Conservation (phyloP, 2,888 invertebrate species). For the Agrochola lota region DNA sequence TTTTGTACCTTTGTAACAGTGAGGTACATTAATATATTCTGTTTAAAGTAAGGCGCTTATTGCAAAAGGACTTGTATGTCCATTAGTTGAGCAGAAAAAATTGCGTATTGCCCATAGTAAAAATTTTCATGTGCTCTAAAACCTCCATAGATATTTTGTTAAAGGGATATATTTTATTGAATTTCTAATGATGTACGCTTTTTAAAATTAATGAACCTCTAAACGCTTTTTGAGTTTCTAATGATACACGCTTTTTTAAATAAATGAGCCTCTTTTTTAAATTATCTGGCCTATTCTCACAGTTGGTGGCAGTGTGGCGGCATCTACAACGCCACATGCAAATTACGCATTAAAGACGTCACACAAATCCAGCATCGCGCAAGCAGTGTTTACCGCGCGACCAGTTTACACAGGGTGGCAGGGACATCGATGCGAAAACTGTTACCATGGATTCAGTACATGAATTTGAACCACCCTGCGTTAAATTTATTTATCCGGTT, state of each 20-base stretch:
- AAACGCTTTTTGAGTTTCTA: neutral
- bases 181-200: neutral
- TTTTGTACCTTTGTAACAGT: slow-evolving; percentile 34
- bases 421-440: no score
- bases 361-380: no score
- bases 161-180: neutral
- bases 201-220: neutral
- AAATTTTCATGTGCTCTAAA: neutral
- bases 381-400: no score
- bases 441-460: no score
- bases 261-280: neutral
- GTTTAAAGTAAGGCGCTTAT: slow-evolving; percentile 15
- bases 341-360: no score
- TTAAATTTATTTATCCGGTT: no score
- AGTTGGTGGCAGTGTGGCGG: no score
- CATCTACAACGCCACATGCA: no score
- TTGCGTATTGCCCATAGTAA: neutral
- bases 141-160: neutral
- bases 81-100: slow-evolving; percentile 5
- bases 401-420: no score
- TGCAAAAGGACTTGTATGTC: neutral
- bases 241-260: neutral
- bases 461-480: no score
- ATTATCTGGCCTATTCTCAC: no score
- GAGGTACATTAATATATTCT: slow-evolving; percentile 30